Base-by-base conservation (phyloP, 2,888 invertebrate genomes). In the Nesidiocoris tenuis region DNA sequence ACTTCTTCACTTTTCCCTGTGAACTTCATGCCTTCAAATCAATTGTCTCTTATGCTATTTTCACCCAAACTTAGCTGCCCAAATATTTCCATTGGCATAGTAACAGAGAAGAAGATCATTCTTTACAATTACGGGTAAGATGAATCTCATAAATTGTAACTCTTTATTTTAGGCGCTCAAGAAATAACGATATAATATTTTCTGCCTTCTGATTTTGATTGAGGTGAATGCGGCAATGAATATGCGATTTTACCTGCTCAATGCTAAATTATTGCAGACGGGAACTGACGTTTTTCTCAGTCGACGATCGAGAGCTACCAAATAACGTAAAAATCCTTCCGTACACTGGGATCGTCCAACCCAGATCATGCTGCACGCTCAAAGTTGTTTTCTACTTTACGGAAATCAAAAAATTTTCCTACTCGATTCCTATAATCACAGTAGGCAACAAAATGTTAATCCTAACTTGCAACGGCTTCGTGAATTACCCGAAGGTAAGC, bases 401-500 rank as follows among this genome's bases (percentile, higher is more conserved):
- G 12, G 57, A 61, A 12, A 64, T 80, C 18, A 74, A 74, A 7
- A 66, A 74, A 7, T 77, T 81, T 68, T 77, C 78, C 17, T 79
- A 78, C n/a, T 61, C 63, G 2, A 39, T 80, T 0, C 64, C 65
- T 3, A 66, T 80, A 1, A 61, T 59, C 7, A 23, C 79, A 0
- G 77, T 79, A 59, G 72, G 68, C n/a, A 39, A 24, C 1, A 75
- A 61, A 19, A 76, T 59, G n/a, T 70, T 79, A 16, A 63, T 74
- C 19, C 71, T 79, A 55, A 79, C 78, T n/a, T 77, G 79, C 16
- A 61, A 63, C 22, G 80, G 79, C 19, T 71, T 74, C 18, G 79
- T 79, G 5, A 72, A 76, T 9, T 79, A 76, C 70, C 80, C 80
- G 2, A 59, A 76, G 77, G 80, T 80, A 71, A 71, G 76, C 67